phyloP scores from a whole-genome alignment of 2,888 invertebrate genomes.

The Sepioteuthis lessoniana region DNA sequence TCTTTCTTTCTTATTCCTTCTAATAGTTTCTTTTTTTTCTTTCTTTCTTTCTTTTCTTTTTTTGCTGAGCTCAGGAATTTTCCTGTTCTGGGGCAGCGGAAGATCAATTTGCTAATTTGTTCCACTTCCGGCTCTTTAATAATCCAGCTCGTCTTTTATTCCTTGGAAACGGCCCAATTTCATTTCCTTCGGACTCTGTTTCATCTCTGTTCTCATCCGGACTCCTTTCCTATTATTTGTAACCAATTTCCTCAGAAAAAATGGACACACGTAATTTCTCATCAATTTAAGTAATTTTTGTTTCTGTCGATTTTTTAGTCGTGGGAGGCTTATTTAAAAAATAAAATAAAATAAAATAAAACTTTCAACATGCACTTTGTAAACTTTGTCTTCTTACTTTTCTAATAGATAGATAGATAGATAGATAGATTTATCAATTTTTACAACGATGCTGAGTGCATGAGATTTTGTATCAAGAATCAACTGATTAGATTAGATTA shows the following conservation, averaged over 20 bases:
- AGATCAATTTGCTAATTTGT: slow-evolving; percentile 23
- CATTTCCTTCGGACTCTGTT: slow-evolving; percentile 33
- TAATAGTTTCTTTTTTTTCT: background rate
- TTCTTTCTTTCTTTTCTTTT: background rate
- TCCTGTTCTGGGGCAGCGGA: slow-evolving; percentile 8
- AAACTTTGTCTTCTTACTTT: background rate
- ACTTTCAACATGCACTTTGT: background rate
- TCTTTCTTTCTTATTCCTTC: background rate
- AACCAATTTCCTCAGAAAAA: slow-evolving; percentile 23
- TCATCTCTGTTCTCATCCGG: background rate
- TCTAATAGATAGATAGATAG: no score
- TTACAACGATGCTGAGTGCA: no score
- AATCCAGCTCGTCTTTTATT: background rate
- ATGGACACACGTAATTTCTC: background rate
- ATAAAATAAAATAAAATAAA: no score
- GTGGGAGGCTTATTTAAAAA: background rate
- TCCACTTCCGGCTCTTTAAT: slow-evolving; percentile 33
- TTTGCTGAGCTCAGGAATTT: slow-evolving; percentile 12
- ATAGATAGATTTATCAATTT: no score
- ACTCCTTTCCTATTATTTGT: slow-evolving; percentile 2
- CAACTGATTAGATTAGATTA: no score
- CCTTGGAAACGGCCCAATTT: slow-evolving; percentile 33
- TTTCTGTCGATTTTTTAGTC: background rate
- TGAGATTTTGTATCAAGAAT: no score
- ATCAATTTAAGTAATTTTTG: background rate